These are phyloP conservation scores for Heliothis subflexa DNA, from an alignment of 1,140 invertebrate species.

Conservation along the genomic window DNA sequence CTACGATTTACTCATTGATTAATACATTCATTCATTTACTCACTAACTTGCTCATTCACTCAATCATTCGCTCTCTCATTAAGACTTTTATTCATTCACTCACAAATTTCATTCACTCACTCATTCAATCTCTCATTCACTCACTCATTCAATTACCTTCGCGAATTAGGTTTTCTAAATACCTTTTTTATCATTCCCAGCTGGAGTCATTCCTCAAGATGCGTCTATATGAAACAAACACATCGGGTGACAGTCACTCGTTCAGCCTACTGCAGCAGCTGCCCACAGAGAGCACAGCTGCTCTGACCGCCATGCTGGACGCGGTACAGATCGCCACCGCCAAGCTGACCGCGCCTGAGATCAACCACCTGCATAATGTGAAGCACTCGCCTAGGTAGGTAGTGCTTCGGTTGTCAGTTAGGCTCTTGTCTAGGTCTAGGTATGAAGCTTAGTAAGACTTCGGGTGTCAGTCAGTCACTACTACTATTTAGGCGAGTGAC, in stretches of 20 bases:
- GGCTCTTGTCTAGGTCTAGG: background rate
- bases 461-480: background rate
- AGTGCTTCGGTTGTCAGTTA: background rate
- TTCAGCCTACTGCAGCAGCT: slow-evolving; percentile 73
- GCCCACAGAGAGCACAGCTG: slow-evolving; percentile 67
- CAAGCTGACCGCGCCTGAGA: slow-evolving; percentile 60
- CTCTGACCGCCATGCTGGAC: slow-evolving; percentile 69
- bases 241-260: slow-evolving; percentile 59
- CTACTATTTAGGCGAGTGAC: too few species aligned
- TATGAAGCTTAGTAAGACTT: background rate
- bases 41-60: too few species aligned
- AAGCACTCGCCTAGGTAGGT: slow-evolving; percentile 76
- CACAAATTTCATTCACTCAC: too few species aligned
- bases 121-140: too few species aligned
- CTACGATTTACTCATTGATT: too few species aligned
- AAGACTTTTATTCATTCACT: too few species aligned
- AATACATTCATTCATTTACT: too few species aligned
- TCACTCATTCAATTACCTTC: too few species aligned
- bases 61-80: too few species aligned
- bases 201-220: slow-evolving; percentile 80
- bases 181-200: slow-evolving; percentile 56
- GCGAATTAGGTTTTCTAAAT: background rate
- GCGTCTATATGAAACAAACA: slow-evolving; percentile 74
- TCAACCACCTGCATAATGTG: slow-evolving; percentile 76
- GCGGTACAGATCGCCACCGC: slow-evolving; percentile 64